Evolutionary conservation across 2,888 invertebrate species (phyloP).

Genomic region (Heliconius ismenius): DNA sequence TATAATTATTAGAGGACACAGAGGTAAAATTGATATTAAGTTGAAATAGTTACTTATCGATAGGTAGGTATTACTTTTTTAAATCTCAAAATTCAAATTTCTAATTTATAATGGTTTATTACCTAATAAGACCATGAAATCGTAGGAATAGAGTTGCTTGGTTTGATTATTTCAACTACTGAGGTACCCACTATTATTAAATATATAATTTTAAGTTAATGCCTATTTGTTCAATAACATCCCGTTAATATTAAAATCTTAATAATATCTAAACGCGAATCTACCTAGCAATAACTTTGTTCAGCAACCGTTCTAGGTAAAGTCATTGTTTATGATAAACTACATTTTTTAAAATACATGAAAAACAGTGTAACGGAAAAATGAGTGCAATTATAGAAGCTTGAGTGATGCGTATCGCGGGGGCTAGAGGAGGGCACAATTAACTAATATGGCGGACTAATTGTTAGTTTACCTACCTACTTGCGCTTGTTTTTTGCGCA

Average conservation of each 20-base stretch:
- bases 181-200: no score
- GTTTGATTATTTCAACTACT: no score
- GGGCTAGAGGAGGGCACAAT: constrained; percentile 51
- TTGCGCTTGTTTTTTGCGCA: constrained; percentile 46
- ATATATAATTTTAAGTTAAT: no score
- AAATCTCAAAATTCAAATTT: no score
- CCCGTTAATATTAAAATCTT: no score
- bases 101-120: background rate
- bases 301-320: background rate
- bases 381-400: constrained; percentile 49
- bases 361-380: constrained; percentile 36
- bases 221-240: no score
- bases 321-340: constrained; percentile 9
- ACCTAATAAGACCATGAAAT: background rate
- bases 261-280: background rate
- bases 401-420: constrained; percentile 53
- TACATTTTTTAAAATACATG: constrained; percentile 35
- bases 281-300: background rate
- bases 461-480: constrained; percentile 52
- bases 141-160: background rate
- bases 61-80: no score
- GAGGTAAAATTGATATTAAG: no score
- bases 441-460: constrained; percentile 72
- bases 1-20: no score
- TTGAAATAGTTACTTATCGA: no score